Evolutionary conservation across 1,140 invertebrate genomes (phyloP).

Genomic region (Drosophila lacteicornis): DNA sequence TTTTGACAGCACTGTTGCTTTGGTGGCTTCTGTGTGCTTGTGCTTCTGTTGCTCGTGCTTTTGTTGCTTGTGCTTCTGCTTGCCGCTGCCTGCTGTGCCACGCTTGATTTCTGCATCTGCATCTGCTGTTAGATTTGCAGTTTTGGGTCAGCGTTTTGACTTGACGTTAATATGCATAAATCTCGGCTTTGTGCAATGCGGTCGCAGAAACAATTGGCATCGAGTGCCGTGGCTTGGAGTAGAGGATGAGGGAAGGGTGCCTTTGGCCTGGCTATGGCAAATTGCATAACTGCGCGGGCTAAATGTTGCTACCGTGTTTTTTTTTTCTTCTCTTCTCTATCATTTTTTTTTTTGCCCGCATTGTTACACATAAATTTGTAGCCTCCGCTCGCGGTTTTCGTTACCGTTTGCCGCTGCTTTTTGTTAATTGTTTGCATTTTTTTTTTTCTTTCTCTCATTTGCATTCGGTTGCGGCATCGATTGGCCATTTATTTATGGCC

Average conservation of each 20-base stretch:
- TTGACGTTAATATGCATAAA: constrained; percentile 82
- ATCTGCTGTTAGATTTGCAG: constrained; percentile 37
- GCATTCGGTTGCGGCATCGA: constrained; percentile 78
- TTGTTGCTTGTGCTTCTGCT: neutral
- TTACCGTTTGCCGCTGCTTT: constrained; percentile 41
- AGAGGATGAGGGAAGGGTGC: constrained; percentile 4
- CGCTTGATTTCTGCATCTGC: constrained; percentile 64
- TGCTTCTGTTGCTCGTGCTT: neutral
- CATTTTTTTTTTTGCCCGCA: constrained; percentile 46
- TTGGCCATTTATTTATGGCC: constrained; percentile 72
- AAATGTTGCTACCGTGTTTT: constrained; percentile 57
- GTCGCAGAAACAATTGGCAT: constrained; percentile 67
- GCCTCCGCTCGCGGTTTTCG: constrained; percentile 42
- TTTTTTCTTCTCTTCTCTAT: constrained; percentile 5
- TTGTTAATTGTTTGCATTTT: constrained; percentile 72
- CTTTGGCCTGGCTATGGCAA: constrained; percentile 9
- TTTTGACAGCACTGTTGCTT: neutral
- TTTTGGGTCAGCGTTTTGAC: constrained; percentile 79
- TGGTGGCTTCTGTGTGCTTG: neutral
- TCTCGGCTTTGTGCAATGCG: constrained; percentile 70
- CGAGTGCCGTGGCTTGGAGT: constrained; percentile 2
- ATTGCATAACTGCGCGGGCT: constrained; percentile 70
- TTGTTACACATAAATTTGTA: constrained; percentile 76
- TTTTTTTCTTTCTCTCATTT: constrained; percentile 73
- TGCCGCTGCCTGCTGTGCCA: constrained; percentile 30